Conservation (phyloP, 2,888 invertebrate genomes). For the Argynnis bischoffii region DNA sequence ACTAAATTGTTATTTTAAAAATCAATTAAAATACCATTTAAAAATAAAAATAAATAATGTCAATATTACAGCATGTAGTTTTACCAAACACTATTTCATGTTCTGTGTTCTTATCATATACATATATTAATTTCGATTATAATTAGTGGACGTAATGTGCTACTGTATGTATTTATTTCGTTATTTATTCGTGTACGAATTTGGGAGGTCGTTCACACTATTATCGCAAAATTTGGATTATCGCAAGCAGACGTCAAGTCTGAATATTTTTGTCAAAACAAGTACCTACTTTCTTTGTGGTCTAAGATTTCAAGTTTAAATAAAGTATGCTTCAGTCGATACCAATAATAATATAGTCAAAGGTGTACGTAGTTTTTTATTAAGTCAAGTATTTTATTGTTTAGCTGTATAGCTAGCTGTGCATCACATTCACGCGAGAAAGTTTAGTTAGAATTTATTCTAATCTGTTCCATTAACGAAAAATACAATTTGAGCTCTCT, state of each 20-base stretch:
- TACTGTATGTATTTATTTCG: slow-evolving; percentile 34
- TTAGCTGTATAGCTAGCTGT: too few species aligned
- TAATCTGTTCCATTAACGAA: too few species aligned
- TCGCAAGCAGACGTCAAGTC: slow-evolving; percentile 41
- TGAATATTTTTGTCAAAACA: slow-evolving; percentile 31
- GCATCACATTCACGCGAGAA: too few species aligned
- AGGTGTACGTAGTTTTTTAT: background rate
- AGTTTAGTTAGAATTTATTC: too few species aligned
- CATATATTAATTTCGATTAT: slow-evolving; percentile 8
- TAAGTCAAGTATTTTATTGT: too few species aligned
- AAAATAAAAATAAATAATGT: too few species aligned
- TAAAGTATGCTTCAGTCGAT: background rate
- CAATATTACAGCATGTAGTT: too few species aligned
- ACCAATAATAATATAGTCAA: background rate
- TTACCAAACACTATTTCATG: too few species aligned
- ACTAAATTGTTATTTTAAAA: too few species aligned
- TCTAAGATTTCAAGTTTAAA: background rate
- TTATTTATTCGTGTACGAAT: slow-evolving; percentile 28
- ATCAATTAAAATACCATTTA: too few species aligned
- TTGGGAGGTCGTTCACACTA: slow-evolving; percentile 65
- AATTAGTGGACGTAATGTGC: too few species aligned
- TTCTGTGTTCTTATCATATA: background rate
- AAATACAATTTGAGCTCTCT: too few species aligned
- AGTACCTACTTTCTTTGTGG: slow-evolving; percentile 6
- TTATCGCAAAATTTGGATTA: slow-evolving; percentile 60